Evolutionary conservation across 2,797 vertebrate genomes (phyloP).

Genomic region (Xerus rutilus): DNA sequence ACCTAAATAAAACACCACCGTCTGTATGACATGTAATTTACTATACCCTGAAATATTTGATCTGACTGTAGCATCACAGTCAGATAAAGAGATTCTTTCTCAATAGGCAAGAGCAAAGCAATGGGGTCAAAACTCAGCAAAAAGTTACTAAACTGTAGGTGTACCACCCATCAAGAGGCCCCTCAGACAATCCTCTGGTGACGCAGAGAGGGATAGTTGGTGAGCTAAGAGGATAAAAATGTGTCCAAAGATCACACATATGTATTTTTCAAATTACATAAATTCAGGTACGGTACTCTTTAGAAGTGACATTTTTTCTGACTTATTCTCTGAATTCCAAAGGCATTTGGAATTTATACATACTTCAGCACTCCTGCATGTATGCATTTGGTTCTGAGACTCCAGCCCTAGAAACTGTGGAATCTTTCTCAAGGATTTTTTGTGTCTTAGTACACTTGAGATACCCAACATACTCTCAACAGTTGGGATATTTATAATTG

Average conservation of each 20-base stretch:
- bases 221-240: background rate
- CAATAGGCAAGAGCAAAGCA: conserved; percentile 44
- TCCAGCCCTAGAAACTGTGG: background rate
- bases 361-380: background rate
- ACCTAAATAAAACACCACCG: conserved; percentile 67
- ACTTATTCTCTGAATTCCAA: background rate
- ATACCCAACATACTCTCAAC: background rate
- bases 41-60: conserved; percentile 53
- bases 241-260: background rate
- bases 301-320: background rate
- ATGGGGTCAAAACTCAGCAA: conserved; percentile 24
- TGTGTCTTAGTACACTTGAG: background rate
- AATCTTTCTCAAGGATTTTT: background rate
- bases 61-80: conserved; percentile 35
- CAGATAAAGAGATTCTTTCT: conserved; percentile 32
- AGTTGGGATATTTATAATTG: background rate
- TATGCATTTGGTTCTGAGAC: background rate
- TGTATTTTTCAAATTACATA: background rate
- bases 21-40: conserved; percentile 64
- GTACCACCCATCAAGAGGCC: background rate
- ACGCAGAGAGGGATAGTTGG: background rate
- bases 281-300: background rate
- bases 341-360: background rate
- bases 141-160: background rate
- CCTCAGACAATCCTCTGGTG: background rate